A percentile compares a stretch with the other conserved stretches of the same genome.
Evolutionary conservation across 1,140 invertebrate species (phyloP).

Genomic region (Tetramorium alpestre): DNA sequence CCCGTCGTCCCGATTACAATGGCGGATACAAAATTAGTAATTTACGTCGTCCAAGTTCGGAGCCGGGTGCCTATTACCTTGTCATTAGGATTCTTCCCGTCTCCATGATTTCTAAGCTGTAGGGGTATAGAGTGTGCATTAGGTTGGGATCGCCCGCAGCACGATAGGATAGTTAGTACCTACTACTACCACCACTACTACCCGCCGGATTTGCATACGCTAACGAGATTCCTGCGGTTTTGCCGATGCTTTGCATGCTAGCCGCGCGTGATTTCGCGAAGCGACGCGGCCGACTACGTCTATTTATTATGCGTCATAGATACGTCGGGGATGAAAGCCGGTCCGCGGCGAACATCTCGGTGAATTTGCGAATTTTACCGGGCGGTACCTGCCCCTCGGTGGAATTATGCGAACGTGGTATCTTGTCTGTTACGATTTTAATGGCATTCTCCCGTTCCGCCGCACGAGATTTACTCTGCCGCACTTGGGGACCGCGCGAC

Average conservation of each 20-base stretch:
- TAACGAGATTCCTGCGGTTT: conserved; percentile 87
- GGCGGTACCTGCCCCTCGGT: neutral
- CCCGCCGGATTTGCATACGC: conserved; percentile 82
- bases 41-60: conserved; percentile 55
- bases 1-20: neutral
- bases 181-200: conserved; percentile 61
- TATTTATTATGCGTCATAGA: conserved; percentile 76
- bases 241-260: conserved; percentile 85
- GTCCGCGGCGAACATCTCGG: conserved; percentile 34
- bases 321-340: conserved; percentile 66
- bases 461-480: conserved; percentile 21
- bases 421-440: conserved; percentile 45
- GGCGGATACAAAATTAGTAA: conserved; percentile 54
- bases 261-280: conserved; percentile 71
- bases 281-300: conserved; percentile 62
- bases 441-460: conserved; percentile 17
- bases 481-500: neutral
- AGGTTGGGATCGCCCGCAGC: conserved; percentile 75
- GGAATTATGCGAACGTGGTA: conserved; percentile 38
- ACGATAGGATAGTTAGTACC: conserved; percentile 81
- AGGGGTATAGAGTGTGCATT: conserved; percentile 78
- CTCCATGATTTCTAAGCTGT: conserved; percentile 79
- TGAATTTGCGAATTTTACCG: conserved; percentile 53
- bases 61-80: conserved; percentile 67
- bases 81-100: conserved; percentile 78